A percentile compares a stretch with the other conserved stretches of the same genome.
Evolutionary conservation across 2,113 vertebrate species (phyloP).

Genomic region (Vulpes lagopus): DNA sequence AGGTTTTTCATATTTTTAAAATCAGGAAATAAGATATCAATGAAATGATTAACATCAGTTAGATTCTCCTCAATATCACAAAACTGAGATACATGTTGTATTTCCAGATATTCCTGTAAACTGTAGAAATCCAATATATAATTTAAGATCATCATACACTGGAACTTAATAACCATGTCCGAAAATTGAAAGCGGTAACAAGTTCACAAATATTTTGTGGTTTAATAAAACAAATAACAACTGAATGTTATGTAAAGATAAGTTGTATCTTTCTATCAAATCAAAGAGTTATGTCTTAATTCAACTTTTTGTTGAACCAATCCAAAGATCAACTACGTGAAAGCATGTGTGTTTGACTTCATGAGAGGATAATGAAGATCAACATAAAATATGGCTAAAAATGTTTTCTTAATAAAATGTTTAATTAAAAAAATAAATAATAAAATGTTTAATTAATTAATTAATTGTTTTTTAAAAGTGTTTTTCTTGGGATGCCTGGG

Average conservation of each 20-base stretch:
- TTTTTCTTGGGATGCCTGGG: background rate
- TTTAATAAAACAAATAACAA: constrained; percentile 29
- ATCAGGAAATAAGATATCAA: constrained; percentile 72
- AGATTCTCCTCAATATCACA: constrained; percentile 60
- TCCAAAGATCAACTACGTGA: background rate
- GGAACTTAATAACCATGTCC: constrained; percentile 11
- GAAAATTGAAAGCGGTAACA: background rate
- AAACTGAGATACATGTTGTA: constrained; percentile 56
- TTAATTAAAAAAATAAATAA: too few relatives aligned
- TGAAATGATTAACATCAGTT: background rate
- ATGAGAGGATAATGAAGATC: background rate
- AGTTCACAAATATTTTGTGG: background rate
- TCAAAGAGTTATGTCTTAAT: background rate
- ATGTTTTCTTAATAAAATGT: background rate
- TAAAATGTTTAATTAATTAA: too few relatives aligned
- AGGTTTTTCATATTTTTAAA: constrained; percentile 55
- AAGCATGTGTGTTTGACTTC: background rate
- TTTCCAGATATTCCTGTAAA: constrained; percentile 70
- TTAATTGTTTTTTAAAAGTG: background rate
- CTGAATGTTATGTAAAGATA: constrained; percentile 1
- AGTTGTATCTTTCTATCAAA: background rate
- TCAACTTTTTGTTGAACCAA: background rate
- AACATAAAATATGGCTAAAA: background rate
- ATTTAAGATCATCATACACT: constrained; percentile 32
- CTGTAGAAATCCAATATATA: constrained; percentile 65